phyloP scores from a whole-genome alignment of 2,888 invertebrate species.

The Tachina fera region DNA sequence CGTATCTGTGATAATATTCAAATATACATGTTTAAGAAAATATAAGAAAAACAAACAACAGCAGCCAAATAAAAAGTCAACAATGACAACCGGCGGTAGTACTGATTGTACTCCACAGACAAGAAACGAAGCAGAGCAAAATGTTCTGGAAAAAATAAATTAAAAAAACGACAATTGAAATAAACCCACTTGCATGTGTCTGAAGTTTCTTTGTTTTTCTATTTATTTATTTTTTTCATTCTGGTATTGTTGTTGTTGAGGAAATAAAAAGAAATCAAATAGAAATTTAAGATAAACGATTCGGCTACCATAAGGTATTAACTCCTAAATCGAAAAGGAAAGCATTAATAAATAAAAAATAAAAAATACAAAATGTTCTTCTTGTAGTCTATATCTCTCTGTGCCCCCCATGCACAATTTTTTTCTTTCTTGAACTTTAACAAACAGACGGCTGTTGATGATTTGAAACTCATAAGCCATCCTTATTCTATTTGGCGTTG shows the following conservation, averaged over 20 bases:
- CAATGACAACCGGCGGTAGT: constrained; percentile 17
- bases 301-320: too few species aligned
- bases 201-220: constrained; percentile 47
- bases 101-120: constrained; percentile 8
- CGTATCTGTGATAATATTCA: constrained; percentile 16
- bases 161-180: constrained; percentile 19
- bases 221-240: constrained; percentile 33
- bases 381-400: too few species aligned
- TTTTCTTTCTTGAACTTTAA: too few species aligned
- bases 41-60: not conserved
- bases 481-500: too few species aligned
- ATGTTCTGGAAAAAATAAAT: not conserved
- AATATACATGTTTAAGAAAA: not conserved
- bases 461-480: too few species aligned
- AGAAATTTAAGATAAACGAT: not conserved
- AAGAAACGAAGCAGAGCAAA: not conserved
- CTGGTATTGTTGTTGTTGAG: not conserved
- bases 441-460: too few species aligned
- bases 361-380: too few species aligned
- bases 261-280: constrained; percentile 16
- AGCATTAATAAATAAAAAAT: too few species aligned
- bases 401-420: too few species aligned
- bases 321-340: not conserved
- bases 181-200: constrained; percentile 57
- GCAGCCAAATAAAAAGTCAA: not conserved